Evolutionary conservation across 2,113 vertebrate species (phyloP).

Genomic region (Nymphicus hollandicus): DNA sequence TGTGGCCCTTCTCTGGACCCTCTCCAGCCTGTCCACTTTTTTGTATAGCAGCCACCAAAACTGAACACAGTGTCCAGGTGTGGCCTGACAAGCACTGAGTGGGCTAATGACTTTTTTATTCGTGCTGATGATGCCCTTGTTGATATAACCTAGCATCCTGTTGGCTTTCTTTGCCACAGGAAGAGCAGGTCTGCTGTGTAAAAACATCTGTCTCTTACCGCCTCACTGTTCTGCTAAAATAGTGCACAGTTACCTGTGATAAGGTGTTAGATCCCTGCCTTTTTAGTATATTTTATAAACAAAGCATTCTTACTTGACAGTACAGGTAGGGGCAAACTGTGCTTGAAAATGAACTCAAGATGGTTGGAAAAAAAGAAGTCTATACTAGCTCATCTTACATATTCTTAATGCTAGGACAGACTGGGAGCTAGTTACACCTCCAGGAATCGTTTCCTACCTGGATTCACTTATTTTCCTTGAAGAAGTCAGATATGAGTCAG

Average conservation of each 20-base stretch:
- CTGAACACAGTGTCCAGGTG: background rate
- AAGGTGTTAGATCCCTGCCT: background rate
- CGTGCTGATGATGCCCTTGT: background rate
- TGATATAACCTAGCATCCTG: background rate
- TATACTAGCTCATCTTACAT: background rate
- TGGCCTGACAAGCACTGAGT: background rate
- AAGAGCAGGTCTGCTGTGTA: background rate
- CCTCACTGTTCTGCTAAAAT: background rate
- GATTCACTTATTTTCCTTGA: background rate
- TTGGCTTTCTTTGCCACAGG: background rate
- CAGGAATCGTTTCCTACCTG: background rate
- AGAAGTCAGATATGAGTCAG: accelerated
- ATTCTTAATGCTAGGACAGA: background rate
- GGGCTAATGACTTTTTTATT: background rate
- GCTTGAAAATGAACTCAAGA: background rate
- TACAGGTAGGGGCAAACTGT: background rate
- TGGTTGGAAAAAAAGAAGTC: background rate
- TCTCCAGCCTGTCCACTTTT: background rate
- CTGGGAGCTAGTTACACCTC: background rate
- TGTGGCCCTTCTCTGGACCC: background rate
- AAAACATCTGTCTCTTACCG: background rate
- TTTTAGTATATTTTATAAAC: background rate
- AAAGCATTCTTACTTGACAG: background rate
- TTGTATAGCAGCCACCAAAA: background rate
- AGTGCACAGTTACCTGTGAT: accelerated